phyloP scores from a whole-genome alignment of 2,888 invertebrate genomes.

The Drosophila robusta region DNA sequence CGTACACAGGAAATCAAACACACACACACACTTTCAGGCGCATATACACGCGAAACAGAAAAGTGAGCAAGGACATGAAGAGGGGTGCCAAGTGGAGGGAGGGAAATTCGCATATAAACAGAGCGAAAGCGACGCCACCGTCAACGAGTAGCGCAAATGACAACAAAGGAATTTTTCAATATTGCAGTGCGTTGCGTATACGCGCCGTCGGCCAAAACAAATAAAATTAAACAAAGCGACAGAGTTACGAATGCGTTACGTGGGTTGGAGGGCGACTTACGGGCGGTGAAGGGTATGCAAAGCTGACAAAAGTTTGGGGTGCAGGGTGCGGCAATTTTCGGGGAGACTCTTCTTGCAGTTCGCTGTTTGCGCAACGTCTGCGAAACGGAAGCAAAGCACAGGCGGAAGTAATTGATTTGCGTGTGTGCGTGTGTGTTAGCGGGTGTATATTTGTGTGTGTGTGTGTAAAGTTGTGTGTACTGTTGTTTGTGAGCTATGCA shows the following conservation, averaged over 20 bases:
- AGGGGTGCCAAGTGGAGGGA: background rate
- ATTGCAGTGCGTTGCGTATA: slow-evolving; percentile 74
- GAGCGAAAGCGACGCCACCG: slow-evolving; percentile 27
- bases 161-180: slow-evolving; percentile 78
- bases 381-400: slow-evolving; percentile 71
- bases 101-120: slow-evolving; percentile 23
- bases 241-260: slow-evolving; percentile 43
- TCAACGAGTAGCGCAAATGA: slow-evolving; percentile 47
- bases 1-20: slow-evolving; percentile 40
- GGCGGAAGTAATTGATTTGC: slow-evolving; percentile 70
- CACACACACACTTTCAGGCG: background rate
- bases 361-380: slow-evolving; percentile 43
- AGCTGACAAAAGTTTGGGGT: slow-evolving; percentile 1
- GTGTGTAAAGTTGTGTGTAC: slow-evolving; percentile 6
- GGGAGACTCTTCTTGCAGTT: slow-evolving; percentile 30
- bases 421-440: slow-evolving; percentile 30
- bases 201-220: slow-evolving; percentile 69
- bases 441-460: background rate
- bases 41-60: background rate
- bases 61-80: background rate
- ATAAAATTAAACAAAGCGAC: slow-evolving; percentile 70
- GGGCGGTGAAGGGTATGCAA: background rate
- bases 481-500: slow-evolving; percentile 36
- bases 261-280: slow-evolving; percentile 1
- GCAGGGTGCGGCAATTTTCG: no score